Evolutionary conservation across 2,797 vertebrate species (phyloP).

Genomic region (Epinephelus coioides): DNA sequence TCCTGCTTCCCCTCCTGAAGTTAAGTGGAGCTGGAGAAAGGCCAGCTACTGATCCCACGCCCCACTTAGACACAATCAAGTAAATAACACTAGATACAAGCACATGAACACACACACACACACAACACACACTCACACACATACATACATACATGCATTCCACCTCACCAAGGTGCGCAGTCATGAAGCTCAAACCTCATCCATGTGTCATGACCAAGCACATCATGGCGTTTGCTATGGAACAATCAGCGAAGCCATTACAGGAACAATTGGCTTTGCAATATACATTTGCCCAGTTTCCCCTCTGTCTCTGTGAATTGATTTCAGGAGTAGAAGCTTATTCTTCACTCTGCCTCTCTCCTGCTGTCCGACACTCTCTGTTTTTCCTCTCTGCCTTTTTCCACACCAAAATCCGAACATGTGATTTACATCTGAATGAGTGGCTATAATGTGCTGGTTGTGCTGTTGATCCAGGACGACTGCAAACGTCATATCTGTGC

Average conservation of each 20-base stretch:
- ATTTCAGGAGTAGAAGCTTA: conserved; percentile 48
- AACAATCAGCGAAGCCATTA: conserved; percentile 57
- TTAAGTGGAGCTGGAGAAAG: conserved; percentile 82
- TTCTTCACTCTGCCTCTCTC: conserved; percentile 50
- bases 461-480: conserved; percentile 28
- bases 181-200: conserved; percentile 30
- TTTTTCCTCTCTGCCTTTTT: conserved; percentile 15
- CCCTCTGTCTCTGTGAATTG: conserved; percentile 53
- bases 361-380: conserved; percentile 33
- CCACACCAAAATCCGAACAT: conserved; percentile 46
- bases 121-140: conserved; percentile 5
- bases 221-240: conserved; percentile 13
- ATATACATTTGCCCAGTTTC: conserved; percentile 44
- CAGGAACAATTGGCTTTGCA: conserved; percentile 51
- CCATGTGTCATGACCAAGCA: conserved; percentile 37
- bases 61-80: conserved; percentile 82
- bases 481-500: conserved; percentile 19
- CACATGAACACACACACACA: conserved; percentile 37
- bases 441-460: conserved; percentile 37
- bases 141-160: conserved; percentile 4
- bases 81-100: conserved; percentile 70
- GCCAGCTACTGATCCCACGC: conserved; percentile 79
- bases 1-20: conserved; percentile 79
- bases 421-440: conserved; percentile 63
- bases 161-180: conserved; percentile 22